Evolutionary conservation across 1,140 invertebrate species (phyloP), one percentile per base, ranked within the genome.

Genomic region (Hetaerina americana): DNA sequence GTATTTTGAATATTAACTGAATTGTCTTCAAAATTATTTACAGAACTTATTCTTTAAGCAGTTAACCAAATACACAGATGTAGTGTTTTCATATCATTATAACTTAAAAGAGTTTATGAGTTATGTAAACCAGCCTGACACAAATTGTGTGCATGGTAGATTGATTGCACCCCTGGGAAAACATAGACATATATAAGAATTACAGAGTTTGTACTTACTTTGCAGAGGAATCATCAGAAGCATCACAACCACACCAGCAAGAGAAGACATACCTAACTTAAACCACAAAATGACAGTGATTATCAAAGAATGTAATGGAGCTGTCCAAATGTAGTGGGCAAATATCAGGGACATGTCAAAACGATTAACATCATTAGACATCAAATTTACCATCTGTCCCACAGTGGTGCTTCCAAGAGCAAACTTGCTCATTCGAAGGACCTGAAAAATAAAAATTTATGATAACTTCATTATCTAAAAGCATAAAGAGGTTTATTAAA

Each of bases 201-300:
- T n/a, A n/a, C n/a, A n/a, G n/a, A n/a, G n/a, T n/a, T n/a, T n/a
- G n/a, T n/a, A 75, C 73, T 80, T 83, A 89, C 91, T 85, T 87
- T 96, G 92, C 66, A 96, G 80, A 0, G 94, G 93, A 71, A 96
- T 88, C 69, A 94, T 91, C 0, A 93, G 76, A 29, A 96, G 76
- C 75, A 96, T 86, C 26, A 92, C 85, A 0, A 83, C 80, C 57
- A 92, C 86, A 15, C 92, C 91, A 67, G 89, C 84, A 0, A 93
- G 75, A 66, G 87, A 88, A 0, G 89, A 83, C 67, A 84, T 83
- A 5, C 89, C 88, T 29, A 89, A 84, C 75, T 89, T 82, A 0
- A 73, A 73, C 79, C 87, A 92, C 0, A 92, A 77, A 68, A 92
- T 86, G 66, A 84, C 85, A 0, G 87, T 81, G 12, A 87, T 82